phyloP scores from a whole-genome alignment of 2,113 vertebrate genomes.

The Nerophis lumbriciformis region DNA sequence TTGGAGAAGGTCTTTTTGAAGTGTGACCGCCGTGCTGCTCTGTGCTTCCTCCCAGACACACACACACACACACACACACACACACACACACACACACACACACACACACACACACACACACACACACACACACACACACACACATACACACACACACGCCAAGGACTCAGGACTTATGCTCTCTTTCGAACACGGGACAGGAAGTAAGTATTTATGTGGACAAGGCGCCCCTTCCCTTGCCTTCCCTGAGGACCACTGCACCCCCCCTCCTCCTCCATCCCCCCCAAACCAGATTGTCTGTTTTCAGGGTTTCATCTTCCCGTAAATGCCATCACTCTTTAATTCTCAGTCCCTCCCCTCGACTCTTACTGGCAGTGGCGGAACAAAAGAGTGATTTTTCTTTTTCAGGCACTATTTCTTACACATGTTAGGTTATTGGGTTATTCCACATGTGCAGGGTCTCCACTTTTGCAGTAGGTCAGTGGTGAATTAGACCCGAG shows the following conservation, averaged over 20 bases:
- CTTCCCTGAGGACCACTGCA: slow-evolving; percentile 18
- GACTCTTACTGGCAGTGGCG: slow-evolving; percentile 25
- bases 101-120: too few species aligned
- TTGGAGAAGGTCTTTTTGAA: slow-evolving; percentile 31
- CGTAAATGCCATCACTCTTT: slow-evolving; percentile 15
- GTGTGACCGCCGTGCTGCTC: slow-evolving; percentile 32
- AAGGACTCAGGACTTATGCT: slow-evolving; percentile 24
- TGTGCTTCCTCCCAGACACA: slow-evolving; percentile 14
- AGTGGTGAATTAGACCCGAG: slow-evolving; percentile 48
- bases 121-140: too few species aligned
- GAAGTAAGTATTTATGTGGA: slow-evolving; percentile 79
- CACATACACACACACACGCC: too few species aligned
- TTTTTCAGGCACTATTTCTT: slow-evolving; percentile 23
- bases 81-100: slow-evolving; percentile 3
- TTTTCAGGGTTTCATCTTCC: slow-evolving; percentile 31
- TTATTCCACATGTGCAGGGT: slow-evolving; percentile 18
- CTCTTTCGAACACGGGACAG: slow-evolving; percentile 59
- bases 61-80: slow-evolving; percentile 2
- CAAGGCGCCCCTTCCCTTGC: slow-evolving; percentile 74
- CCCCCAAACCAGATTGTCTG: slow-evolving; percentile 19
- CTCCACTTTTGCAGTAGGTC: slow-evolving; percentile 39
- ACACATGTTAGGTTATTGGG: not conserved
- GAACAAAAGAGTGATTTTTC: slow-evolving; percentile 46
- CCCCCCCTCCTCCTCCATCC: too few species aligned
- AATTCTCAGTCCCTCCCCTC: slow-evolving; percentile 16